Evolutionary conservation across 2,797 vertebrate species (phyloP), one percentile per base, ranked within the genome.

Genomic region (Diplodus puntazzo): DNA sequence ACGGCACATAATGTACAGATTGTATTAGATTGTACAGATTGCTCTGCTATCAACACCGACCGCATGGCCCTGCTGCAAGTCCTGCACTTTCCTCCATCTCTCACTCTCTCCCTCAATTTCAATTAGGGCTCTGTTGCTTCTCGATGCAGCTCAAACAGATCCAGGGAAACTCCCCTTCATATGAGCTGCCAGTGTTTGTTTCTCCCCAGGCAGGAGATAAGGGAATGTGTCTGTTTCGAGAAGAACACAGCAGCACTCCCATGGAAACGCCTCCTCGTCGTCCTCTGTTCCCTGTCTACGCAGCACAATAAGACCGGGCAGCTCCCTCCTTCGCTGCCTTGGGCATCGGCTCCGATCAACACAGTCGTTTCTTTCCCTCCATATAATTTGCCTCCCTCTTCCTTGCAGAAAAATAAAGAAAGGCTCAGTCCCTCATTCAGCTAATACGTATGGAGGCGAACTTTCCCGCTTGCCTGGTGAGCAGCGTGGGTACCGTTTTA

Each of bases 131-230:
- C 48, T 85, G 87, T 90, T 87, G 82, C 82, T 89, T 90, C 78
- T 85, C 73, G 79, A 55, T 30, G 48, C 81, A 85, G 75, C 83
- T 88, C 86, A 86, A 85, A 91, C 72, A 87, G 80, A 90, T 85
- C 75, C 79, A 81, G 88, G 87, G 90, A 91, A 92, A 91, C 85
- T 86, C 87, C 90, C 88, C 84, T 88, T 87, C 87, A 77, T 79
- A 84, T 86, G 85, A 89, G 91, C 88, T 86, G 86, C 82, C 88
- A 90, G 87, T 92, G 91, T 92, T 94, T 93, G 89, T 92, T 89
- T 89, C 90, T 90, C 92, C 79, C 80, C 77, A 82, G 84, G 87
- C 88, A 75, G 83, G 86, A 88, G 89, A 93, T 93, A 92, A 94
- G 90, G 84, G 78, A 87, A 89, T 87, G 85, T 63, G 66, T 84